These are phyloP conservation scores for Lepus europaeus DNA, from an alignment of 2,113 vertebrate species.

Conservation along the genomic window DNA sequence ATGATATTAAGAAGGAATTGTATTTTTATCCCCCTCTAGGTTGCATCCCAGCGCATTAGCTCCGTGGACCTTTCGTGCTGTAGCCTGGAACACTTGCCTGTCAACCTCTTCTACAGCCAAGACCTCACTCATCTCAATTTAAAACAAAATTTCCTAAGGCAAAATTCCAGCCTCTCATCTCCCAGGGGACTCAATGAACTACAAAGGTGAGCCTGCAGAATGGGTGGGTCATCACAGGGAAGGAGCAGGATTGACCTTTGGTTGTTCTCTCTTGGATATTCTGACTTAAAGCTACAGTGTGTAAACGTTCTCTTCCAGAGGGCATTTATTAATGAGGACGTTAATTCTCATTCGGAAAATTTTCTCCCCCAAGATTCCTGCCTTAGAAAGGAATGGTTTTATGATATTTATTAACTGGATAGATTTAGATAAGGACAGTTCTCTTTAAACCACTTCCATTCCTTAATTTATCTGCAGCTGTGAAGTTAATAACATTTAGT, in stretches of 20 bases:
- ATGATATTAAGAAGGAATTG: conserved; percentile 21
- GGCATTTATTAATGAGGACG: not conserved
- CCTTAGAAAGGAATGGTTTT: conserved; percentile 48
- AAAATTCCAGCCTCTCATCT: conserved; percentile 85
- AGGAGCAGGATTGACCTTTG: not conserved
- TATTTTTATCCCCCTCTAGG: conserved; percentile 85
- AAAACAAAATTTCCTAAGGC: conserved; percentile 96
- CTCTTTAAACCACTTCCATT: not conserved
- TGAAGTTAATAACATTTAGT: not conserved
- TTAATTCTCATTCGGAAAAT: not conserved
- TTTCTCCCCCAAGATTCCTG: not conserved
- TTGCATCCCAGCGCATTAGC: conserved; percentile 98
- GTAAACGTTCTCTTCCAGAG: not conserved
- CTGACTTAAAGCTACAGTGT: not conserved
- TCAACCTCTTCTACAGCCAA: conserved; percentile 98
- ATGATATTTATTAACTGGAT: conserved; percentile 19
- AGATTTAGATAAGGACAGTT: conserved; percentile 45
- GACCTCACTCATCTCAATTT: conserved; percentile 99
- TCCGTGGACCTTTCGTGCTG: conserved; percentile 99
- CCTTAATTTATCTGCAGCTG: not conserved
- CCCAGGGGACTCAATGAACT: conserved; percentile 92
- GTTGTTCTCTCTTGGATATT: not conserved
- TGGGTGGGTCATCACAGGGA: not conserved
- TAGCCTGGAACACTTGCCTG: conserved; percentile 96
- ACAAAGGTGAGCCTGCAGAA: conserved; percentile 91